Evolutionary conservation across 2,113 vertebrate species (phyloP).

Genomic region (Scartelaos histophorus): DNA sequence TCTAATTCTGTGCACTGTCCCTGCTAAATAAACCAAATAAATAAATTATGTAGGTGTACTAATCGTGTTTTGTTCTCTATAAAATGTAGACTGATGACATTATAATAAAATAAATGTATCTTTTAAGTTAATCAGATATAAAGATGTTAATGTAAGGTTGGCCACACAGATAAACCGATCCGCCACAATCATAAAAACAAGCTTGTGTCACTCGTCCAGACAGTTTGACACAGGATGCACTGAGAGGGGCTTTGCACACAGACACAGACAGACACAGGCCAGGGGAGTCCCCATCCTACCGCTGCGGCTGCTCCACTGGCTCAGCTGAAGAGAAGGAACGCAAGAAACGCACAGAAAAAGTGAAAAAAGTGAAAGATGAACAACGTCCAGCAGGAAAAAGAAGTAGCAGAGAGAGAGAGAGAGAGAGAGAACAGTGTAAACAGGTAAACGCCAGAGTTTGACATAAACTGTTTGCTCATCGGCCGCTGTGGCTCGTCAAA

Average conservation of each 20-base stretch:
- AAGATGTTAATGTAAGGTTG: neutral
- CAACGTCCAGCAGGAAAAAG: constrained; percentile 54
- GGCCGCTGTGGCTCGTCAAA: too few species aligned
- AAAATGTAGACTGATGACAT: neutral
- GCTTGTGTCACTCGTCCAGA: constrained; percentile 10
- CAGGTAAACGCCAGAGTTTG: constrained; percentile 23
- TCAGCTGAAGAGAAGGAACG: constrained; percentile 85
- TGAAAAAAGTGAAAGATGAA: constrained; percentile 77
- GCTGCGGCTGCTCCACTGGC: constrained; percentile 93
- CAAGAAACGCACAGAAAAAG: constrained; percentile 74
- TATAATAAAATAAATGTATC: neutral
- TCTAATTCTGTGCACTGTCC: too few species aligned
- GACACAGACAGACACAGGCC: constrained; percentile 48
- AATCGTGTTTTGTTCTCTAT: neutral
- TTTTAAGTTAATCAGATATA: neutral
- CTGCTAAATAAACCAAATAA: too few species aligned
- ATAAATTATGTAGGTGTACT: too few species aligned
- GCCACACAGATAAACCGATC: neutral
- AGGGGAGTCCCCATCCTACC: constrained; percentile 87
- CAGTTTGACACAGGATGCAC: constrained; percentile 33
- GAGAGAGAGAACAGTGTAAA: constrained; percentile 15
- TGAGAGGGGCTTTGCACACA: constrained; percentile 8
- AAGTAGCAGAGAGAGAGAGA: constrained; percentile 59
- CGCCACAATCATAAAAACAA: neutral
- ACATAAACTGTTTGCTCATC: neutral